Evolutionary conservation across 2,797 vertebrate genomes (phyloP).

Genomic region (Onychomys torridus): DNA sequence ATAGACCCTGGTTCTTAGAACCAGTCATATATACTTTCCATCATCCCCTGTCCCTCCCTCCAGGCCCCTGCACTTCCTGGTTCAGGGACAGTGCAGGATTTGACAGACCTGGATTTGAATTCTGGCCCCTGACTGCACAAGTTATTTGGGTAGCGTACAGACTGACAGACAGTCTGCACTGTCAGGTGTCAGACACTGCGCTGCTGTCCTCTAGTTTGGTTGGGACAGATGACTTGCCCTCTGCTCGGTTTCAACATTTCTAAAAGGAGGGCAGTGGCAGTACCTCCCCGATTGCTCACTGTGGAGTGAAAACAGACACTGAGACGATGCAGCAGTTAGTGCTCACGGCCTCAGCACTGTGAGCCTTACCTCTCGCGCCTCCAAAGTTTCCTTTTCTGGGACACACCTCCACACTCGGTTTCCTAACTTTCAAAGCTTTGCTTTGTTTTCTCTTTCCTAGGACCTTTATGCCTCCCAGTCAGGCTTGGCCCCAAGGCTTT

Average conservation of each 20-base stretch:
- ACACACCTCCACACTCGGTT: conserved; percentile 27
- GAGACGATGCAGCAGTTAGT: not conserved
- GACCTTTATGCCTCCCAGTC: not conserved
- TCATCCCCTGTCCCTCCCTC: not conserved
- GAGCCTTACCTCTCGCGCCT: conserved; percentile 36
- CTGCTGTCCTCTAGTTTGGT: not conserved
- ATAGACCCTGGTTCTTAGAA: not conserved
- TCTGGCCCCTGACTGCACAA: not conserved
- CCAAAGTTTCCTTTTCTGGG: conserved; percentile 63
- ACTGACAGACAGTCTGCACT: not conserved
- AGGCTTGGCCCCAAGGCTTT: not conserved
- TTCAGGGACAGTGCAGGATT: not conserved
- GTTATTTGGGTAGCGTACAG: not conserved
- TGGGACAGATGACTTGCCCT: not conserved
- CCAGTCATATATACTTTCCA: not conserved
- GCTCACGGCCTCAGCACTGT: conserved; percentile 31
- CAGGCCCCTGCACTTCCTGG: not conserved
- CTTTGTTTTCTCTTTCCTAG: not conserved
- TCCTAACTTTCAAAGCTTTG: not conserved
- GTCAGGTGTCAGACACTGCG: not conserved
- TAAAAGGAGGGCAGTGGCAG: not conserved
- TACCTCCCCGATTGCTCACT: not conserved
- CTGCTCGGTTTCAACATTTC: not conserved
- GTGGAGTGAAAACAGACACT: not conserved
- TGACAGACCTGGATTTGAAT: conserved; percentile 5